These are phyloP conservation scores for Drosophila biarmipes DNA, from an alignment of 1,140 invertebrate genomes.

Conservation along the genomic window DNA sequence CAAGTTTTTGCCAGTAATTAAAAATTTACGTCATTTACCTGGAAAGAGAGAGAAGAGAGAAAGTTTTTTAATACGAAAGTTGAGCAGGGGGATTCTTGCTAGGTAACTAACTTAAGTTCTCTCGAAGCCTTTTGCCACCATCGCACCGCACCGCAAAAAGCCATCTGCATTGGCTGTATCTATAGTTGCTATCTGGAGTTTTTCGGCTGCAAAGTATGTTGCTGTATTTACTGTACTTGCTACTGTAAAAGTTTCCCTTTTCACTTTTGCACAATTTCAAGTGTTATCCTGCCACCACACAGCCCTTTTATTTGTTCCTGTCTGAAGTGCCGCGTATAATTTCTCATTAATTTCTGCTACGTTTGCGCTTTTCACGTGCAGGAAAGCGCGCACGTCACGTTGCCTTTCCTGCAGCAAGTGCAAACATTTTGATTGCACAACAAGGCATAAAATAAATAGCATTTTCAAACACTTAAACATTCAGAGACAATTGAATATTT, in stretches of 20 bases:
- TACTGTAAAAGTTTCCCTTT: constrained; percentile 26
- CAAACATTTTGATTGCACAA: constrained; percentile 54
- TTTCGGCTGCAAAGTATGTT: constrained; percentile 5
- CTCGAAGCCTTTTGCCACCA: constrained; percentile 16
- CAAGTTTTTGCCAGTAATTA: constrained; percentile 76
- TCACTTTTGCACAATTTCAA: constrained; percentile 41
- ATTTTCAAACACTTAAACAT: constrained; percentile 42
- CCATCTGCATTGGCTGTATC: constrained; percentile 52
- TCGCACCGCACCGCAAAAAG: constrained; percentile 51
- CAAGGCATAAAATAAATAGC: constrained; percentile 46
- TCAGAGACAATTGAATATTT: constrained; percentile 46
- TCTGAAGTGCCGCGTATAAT: constrained; percentile 58
- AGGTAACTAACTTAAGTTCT: constrained; percentile 55
- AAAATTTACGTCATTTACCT: constrained; percentile 82
- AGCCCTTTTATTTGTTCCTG: constrained; percentile 9
- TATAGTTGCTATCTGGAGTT: constrained; percentile 30
- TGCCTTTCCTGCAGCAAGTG: constrained; percentile 16
- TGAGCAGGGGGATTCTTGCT: constrained; percentile 13
- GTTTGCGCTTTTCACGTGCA: constrained; percentile 69
- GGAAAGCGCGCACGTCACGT: constrained; percentile 38
- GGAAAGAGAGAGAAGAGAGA: constrained; percentile 55
- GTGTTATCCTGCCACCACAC: constrained; percentile 15
- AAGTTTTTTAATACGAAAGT: constrained; percentile 80
- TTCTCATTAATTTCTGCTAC: constrained; percentile 79
- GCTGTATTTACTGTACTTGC: constrained; percentile 23